These are phyloP conservation scores for Drosophila yooni DNA, from an alignment of 2,888 invertebrate species.

Conservation along the genomic window DNA sequence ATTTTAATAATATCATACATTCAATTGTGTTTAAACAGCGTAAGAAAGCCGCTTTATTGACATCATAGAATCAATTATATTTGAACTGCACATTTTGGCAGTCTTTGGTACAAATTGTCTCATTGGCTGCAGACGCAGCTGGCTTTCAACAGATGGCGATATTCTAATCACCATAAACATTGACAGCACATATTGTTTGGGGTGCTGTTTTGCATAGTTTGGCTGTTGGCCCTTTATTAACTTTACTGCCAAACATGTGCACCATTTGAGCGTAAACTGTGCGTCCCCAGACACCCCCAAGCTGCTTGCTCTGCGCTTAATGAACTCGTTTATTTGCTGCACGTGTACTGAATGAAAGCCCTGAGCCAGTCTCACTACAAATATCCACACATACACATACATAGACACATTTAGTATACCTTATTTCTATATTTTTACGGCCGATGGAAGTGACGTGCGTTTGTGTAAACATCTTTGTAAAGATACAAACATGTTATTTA, in stretches of 20 bases:
- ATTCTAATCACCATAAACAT: slow-evolving; percentile 72
- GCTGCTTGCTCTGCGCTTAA: slow-evolving; percentile 47
- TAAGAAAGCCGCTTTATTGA: not conserved
- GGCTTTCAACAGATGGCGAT: slow-evolving; percentile 45
- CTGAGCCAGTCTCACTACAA: slow-evolving; percentile 9
- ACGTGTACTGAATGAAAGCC: slow-evolving; percentile 68
- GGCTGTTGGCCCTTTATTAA: slow-evolving; percentile 57
- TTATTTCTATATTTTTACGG: slow-evolving; percentile 54
- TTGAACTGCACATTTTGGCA: not conserved
- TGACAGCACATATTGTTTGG: slow-evolving; percentile 44
- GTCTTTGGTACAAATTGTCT: not conserved
- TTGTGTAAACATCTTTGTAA: not conserved
- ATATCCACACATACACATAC: not conserved
- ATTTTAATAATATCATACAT: not conserved
- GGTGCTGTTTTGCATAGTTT: slow-evolving; percentile 56
- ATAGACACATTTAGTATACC: slow-evolving; percentile 11
- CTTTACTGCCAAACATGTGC: slow-evolving; percentile 54
- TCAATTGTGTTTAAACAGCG: not conserved
- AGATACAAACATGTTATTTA: slow-evolving; percentile 1
- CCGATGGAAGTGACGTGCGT: slow-evolving; percentile 39
- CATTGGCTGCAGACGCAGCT: slow-evolving; percentile 13
- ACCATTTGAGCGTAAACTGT: slow-evolving; percentile 38
- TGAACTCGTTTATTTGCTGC: slow-evolving; percentile 77
- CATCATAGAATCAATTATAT: not conserved
- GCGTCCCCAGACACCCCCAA: slow-evolving; percentile 34